Evolutionary conservation across 2,888 invertebrate genomes (phyloP).

Genomic region (Deroplatys truncata): DNA sequence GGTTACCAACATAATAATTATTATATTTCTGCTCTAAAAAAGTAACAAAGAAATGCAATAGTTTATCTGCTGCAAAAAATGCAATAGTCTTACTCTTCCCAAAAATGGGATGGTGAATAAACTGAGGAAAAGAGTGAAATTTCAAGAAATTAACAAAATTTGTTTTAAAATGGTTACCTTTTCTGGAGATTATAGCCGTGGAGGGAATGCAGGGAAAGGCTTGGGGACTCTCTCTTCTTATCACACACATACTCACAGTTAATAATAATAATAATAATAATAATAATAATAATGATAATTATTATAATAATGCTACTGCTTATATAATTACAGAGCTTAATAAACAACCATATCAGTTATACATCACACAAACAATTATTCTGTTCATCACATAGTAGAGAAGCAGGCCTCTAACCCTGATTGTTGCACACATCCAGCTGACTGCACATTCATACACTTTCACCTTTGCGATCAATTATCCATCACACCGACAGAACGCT

Average conservation of each 20-base stretch:
- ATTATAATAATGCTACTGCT: background rate
- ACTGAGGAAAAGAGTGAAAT: background rate
- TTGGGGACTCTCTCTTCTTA: background rate
- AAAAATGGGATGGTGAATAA: background rate
- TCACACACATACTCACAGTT: background rate
- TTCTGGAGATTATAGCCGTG: background rate
- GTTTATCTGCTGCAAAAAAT: background rate
- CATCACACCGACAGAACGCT: conserved; percentile 15
- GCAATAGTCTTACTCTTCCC: background rate
- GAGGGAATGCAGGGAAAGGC: background rate
- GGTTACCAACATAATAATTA: background rate
- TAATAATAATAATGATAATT: background rate
- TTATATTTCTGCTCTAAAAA: conserved; percentile 4
- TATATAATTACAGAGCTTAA: conserved; percentile 12
- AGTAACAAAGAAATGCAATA: conserved; percentile 14
- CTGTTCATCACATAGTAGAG: background rate
- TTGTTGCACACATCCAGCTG: background rate
- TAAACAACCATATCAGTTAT: background rate
- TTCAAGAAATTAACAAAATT: background rate
- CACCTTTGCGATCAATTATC: conserved; percentile 1
- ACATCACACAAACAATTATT: background rate
- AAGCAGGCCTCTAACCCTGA: background rate
- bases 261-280: background rate
- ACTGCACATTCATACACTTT: background rate
- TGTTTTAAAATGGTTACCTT: background rate